These are phyloP conservation scores for Picus viridis DNA, from an alignment of 2,797 vertebrate genomes.

Conservation along the genomic window DNA sequence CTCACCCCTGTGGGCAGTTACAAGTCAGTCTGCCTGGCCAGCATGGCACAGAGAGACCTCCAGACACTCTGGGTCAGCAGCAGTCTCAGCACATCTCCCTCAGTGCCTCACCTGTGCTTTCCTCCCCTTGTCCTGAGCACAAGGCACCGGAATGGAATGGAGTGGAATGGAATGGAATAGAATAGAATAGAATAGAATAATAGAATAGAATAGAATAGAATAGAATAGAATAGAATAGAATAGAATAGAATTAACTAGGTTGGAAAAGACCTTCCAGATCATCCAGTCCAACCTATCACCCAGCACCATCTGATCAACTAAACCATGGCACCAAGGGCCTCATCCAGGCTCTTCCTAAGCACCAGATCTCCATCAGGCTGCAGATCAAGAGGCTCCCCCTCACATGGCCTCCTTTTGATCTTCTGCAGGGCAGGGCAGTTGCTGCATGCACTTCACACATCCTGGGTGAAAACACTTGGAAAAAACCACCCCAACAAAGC, in stretches of 20 bases:
- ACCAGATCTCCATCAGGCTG: neutral
- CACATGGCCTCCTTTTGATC: constrained; percentile 14
- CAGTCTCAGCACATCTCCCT: neutral
- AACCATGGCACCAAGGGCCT: too few species aligned
- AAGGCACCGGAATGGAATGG: too few species aligned
- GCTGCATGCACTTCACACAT: constrained; percentile 44
- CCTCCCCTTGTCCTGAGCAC: neutral
- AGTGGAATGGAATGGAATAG: too few species aligned
- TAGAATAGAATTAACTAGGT: too few species aligned
- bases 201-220: too few species aligned
- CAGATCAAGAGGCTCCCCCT: constrained; percentile 35
- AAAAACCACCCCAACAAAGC: too few species aligned
- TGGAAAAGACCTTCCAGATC: too few species aligned
- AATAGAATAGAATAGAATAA: too few species aligned
- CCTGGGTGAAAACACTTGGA: constrained; percentile 32
- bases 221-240: too few species aligned
- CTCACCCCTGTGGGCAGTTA: neutral
- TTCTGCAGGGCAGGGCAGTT: constrained; percentile 34
- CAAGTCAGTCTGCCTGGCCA: neutral
- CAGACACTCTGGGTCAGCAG: neutral
- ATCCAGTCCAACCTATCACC: too few species aligned
- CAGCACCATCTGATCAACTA: too few species aligned
- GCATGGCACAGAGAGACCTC: neutral
- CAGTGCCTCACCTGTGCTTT: neutral
- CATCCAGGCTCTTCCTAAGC: too few species aligned